Conservation (phyloP, 2,797 vertebrate genomes). For the Anguilla marmorata region DNA sequence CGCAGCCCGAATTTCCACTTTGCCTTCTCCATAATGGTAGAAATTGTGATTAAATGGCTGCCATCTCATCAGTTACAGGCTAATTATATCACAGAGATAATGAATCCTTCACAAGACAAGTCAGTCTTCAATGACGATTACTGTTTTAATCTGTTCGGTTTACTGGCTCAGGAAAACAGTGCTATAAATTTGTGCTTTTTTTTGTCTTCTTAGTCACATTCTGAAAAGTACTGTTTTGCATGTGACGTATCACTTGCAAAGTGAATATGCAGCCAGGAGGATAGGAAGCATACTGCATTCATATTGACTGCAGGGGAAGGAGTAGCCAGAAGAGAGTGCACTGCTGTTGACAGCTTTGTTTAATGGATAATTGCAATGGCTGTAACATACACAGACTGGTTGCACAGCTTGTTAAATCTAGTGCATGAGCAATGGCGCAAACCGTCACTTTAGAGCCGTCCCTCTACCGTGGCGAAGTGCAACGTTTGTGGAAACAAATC, state of each 20-base stretch:
- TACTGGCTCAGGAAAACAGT: background rate
- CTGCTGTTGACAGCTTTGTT: slow-evolving; percentile 7
- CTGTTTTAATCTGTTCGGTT: background rate
- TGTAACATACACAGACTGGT: slow-evolving; percentile 20
- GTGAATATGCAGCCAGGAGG: background rate
- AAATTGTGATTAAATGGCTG: background rate
- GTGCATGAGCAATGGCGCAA: slow-evolving; percentile 35
- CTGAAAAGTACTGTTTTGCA: background rate
- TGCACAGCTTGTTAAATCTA: slow-evolving; percentile 43
- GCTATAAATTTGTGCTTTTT: background rate
- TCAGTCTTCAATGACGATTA: background rate
- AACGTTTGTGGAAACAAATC: slow-evolving; percentile 28
- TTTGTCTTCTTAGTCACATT: background rate
- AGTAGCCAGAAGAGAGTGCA: background rate
- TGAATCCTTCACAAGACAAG: background rate
- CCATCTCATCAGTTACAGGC: background rate
- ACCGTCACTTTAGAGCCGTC: slow-evolving; percentile 3
- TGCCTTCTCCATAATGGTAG: background rate
- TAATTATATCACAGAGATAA: background rate
- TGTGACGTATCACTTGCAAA: background rate
- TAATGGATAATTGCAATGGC: slow-evolving; percentile 10
- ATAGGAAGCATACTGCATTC: background rate
- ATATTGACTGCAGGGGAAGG: background rate
- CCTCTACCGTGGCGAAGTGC: slow-evolving; percentile 37
- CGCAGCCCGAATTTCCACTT: background rate